Evolutionary conservation across 2,797 vertebrate genomes (phyloP), one percentile per base, ranked within the genome.

Genomic region (Knipowitschia caucasica): DNA sequence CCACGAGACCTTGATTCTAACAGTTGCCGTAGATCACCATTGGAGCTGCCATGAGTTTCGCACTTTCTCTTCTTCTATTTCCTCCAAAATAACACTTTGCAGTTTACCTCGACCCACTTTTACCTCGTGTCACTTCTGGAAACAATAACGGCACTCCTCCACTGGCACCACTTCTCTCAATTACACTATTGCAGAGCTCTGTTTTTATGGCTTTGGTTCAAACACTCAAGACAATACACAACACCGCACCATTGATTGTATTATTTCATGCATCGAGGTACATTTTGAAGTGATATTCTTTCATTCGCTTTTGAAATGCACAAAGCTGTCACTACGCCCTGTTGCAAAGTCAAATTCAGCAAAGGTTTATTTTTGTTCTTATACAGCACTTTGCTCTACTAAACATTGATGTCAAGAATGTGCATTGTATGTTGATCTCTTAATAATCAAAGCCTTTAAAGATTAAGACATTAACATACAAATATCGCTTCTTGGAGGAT

Each of bases 51-150:
- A 36, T 45, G 36, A 51, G 67, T 64, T 62, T 39, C 20, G 51
- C 56, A 57, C 60, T 62, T 67, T 65, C 78, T 82, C 64, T 73
- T 59, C 52, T 59, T 59, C 65, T 31, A 68, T 73, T 78, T 81
- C 69, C 55, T 64, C 62, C 58, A 8, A 50, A 61, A 39, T 50
- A 52, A 56, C 50, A 59, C 38, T 53, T 47, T 64, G 25, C 8
- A 39, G 39, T 66, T 69, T 56, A 52, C 51, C 59, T 20, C 26
- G 53, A 70, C 47, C 50, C 50, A 40, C 49, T 59, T 71, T 53
- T 36, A 50, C 24, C 59, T 63, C 33, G 33, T 46, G 40, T 67
- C 59, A 56, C 62, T 53, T 59, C 15, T 51, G 51, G 20, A 56
- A 67, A 71, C 49, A 59, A 56, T 27, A 52, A 51, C 45, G 21